phyloP scores from a whole-genome alignment of 2,888 invertebrate genomes.

The Ferrisia virgata region DNA sequence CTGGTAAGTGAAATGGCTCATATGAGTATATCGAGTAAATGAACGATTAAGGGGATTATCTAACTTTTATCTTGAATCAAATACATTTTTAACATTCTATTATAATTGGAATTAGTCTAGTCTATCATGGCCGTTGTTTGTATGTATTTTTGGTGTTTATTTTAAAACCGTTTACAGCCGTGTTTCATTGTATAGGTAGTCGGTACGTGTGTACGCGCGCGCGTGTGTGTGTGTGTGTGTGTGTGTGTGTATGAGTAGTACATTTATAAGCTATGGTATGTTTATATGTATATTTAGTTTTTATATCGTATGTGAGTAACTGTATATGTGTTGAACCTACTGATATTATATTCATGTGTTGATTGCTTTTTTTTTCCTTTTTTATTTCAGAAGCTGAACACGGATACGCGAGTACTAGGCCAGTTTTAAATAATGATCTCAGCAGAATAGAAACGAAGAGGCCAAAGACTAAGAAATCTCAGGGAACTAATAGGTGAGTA shows the following conservation, averaged over 20 bases:
- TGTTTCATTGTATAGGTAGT: background rate
- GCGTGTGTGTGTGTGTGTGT: background rate
- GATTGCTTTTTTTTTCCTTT: conserved; percentile 50
- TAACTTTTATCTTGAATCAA: background rate
- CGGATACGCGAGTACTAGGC: conserved; percentile 83
- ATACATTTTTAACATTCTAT: conserved; percentile 1
- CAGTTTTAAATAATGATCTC: conserved; percentile 69
- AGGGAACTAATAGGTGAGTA: conserved; percentile 72
- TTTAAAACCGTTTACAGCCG: background rate
- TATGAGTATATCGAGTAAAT: too few species aligned
- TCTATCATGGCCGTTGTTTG: background rate
- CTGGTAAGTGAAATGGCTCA: too few species aligned
- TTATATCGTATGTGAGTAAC: too few species aligned
- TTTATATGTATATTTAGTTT: too few species aligned
- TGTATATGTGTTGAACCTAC: too few species aligned
- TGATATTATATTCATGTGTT: background rate
- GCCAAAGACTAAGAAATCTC: conserved; percentile 81
- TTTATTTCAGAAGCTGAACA: conserved; percentile 75
- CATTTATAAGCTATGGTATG: background rate
- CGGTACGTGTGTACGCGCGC: too few species aligned
- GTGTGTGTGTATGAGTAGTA: background rate
- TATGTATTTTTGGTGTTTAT: background rate
- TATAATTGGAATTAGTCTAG: background rate
- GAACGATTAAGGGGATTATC: background rate
- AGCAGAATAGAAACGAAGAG: conserved; percentile 65